phyloP scores from a whole-genome alignment of 2,113 vertebrate species.

The Morone saxatilis region DNA sequence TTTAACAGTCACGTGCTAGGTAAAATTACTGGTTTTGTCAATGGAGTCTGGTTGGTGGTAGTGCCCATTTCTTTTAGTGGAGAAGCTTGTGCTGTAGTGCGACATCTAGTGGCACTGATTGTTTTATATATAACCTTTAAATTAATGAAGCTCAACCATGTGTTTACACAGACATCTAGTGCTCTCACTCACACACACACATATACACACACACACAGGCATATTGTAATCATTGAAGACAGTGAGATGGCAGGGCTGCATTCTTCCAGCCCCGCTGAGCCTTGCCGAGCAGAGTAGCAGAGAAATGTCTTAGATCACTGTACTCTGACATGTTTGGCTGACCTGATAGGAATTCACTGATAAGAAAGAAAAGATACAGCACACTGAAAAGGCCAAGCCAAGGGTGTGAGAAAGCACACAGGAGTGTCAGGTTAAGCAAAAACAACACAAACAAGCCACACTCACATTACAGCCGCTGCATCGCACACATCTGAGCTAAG shows the following conservation, averaged over 20 bases:
- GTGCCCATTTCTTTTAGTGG: no score
- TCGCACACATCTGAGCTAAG: neutral
- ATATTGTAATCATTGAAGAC: slow-evolving; percentile 41
- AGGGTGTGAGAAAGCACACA: slow-evolving; percentile 48
- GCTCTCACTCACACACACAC: neutral
- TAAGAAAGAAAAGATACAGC: slow-evolving; percentile 56
- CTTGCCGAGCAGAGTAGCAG: slow-evolving; percentile 36
- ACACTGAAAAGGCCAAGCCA: slow-evolving; percentile 28
- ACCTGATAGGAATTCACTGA: slow-evolving; percentile 73
- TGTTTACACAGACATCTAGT: slow-evolving; percentile 26
- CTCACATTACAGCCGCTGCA: neutral
- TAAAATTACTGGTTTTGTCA: no score
- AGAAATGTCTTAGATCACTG: slow-evolving; percentile 70
- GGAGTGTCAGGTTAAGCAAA: slow-evolving; percentile 36
- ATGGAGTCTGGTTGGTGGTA: no score
- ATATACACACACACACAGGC: slow-evolving; percentile 2
- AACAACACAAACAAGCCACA: slow-evolving; percentile 42
- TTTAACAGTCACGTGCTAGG: no score
- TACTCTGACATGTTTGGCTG: slow-evolving; percentile 70
- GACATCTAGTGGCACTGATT: no score
- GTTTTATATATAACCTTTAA: no score
- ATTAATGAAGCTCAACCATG: neutral
- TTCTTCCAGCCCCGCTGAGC: slow-evolving; percentile 55
- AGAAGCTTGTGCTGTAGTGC: no score
- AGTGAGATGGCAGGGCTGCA: slow-evolving; percentile 45